phyloP scores from a whole-genome alignment of 2,113 vertebrate species.

The Varanus salvator region DNA sequence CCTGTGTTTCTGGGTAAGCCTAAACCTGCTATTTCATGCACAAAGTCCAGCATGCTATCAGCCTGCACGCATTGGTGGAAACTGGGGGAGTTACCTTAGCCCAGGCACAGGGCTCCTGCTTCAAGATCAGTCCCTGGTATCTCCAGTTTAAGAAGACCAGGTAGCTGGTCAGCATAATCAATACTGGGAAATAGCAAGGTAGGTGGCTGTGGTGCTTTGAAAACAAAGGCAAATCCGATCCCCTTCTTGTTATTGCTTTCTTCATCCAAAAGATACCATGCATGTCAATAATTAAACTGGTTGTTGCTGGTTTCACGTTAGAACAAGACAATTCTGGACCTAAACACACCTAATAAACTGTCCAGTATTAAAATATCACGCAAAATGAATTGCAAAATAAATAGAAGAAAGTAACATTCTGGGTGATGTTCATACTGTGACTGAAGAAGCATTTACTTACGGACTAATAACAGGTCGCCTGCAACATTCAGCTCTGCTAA shows the following conservation, averaged over 20 bases:
- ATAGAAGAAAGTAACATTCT: conserved; percentile 10
- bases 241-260: neutral
- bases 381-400: conserved; percentile 9
- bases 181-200: neutral
- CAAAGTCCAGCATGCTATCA: neutral
- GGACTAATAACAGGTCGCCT: neutral
- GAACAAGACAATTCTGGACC: neutral
- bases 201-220: neutral
- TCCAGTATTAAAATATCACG: conserved; percentile 1
- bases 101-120: no score
- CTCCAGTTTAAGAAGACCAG: neutral
- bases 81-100: neutral
- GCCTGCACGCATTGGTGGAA: neutral
- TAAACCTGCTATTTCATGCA: neutral
- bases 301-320: conserved; percentile 25
- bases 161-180: neutral
- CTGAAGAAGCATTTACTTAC: conserved; percentile 22
- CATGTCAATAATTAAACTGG: neutral
- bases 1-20: neutral
- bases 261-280: neutral
- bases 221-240: neutral
- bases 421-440: neutral
- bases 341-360: neutral
- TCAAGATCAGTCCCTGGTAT: neutral
- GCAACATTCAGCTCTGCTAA: conserved; percentile 39